Evolutionary conservation across 64 coral and sea anemone species (phyloP), one percentile per base, ranked within the genome.

Genomic region (Cladopsammia gracilis): DNA sequence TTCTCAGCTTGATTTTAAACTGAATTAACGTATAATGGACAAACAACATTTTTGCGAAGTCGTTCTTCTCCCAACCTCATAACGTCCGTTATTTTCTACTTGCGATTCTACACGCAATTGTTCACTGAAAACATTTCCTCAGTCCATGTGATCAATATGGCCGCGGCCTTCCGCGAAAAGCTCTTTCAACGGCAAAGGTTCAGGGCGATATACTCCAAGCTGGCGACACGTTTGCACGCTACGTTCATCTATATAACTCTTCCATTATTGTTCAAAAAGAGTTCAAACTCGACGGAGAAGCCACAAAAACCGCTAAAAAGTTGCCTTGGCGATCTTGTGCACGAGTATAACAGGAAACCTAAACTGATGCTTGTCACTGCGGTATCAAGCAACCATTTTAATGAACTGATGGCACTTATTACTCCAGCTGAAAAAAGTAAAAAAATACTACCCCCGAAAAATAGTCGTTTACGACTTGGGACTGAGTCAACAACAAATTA

Each of bases 381-480:
- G 42, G 25, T 88, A 26, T 88, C 86, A 12, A 88, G 86, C 12
- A 76, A 88, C 20, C 86, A 88, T 54, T 88, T 88, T 26, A 7
- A 24, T 60, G 86, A 88, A 75, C 16, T 88, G 18, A 88, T 61
- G 70, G 71, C 52, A 88, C 68, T 76, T 61, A 46, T 88, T 7
- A 60, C 45, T 46, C 19, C 62, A 60, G 70, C 62, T 13, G 51
- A 25, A 1, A 73, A 59, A 16, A n/a, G n/a, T n/a, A n/a, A n/a
- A n/a, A n/a, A 34, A 34, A 34, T 34, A 34, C 57, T 88, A 20
- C 26, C 19, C 2, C 62, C 18, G 11, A 45, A 88, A 75, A n/a
- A 8, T 88, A 22, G 70, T 88, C 43, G 70, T 88, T 14, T 88
- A 75, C 48, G 86, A 88, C 70, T 34, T 34, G 19, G 86, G 86